Conservation (phyloP, 2,888 invertebrate species). For the Dorcus hopei region DNA sequence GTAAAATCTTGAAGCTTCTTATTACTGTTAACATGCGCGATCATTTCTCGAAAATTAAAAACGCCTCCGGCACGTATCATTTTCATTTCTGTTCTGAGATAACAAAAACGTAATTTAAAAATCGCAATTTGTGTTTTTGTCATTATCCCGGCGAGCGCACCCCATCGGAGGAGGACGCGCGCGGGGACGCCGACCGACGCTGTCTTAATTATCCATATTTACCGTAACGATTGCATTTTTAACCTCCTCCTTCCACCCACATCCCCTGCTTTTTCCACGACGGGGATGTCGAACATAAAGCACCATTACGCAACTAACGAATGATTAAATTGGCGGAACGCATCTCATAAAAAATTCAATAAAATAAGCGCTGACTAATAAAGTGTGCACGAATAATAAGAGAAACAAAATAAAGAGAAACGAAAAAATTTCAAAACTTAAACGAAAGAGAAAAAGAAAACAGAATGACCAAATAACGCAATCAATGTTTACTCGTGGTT, state of each 20-base stretch:
- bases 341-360: not conserved
- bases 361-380: no score
- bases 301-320: no score
- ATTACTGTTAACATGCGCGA: slow-evolving; percentile 47
- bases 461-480: no score
- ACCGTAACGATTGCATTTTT: slow-evolving; percentile 3
- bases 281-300: no score
- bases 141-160: slow-evolving; percentile 37
- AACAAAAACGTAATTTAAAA: slow-evolving; percentile 50
- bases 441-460: no score
- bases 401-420: no score
- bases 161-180: slow-evolving; percentile 2
- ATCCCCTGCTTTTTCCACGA: not conserved
- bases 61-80: slow-evolving; percentile 49
- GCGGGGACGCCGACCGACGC: slow-evolving; percentile 6
- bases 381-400: no score
- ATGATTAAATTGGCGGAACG: no score
- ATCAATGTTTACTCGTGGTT: no score
- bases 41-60: slow-evolving; percentile 52
- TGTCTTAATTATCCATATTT: slow-evolving; percentile 29
- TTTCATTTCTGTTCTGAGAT: slow-evolving; percentile 47
- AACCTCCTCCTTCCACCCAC: not conserved
- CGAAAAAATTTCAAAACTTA: no score
- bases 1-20: slow-evolving; percentile 46
- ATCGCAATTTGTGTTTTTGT: slow-evolving; percentile 49